Evolutionary conservation across 1,140 invertebrate species (phyloP).

Genomic region (Neodiprion pinetum): DNA sequence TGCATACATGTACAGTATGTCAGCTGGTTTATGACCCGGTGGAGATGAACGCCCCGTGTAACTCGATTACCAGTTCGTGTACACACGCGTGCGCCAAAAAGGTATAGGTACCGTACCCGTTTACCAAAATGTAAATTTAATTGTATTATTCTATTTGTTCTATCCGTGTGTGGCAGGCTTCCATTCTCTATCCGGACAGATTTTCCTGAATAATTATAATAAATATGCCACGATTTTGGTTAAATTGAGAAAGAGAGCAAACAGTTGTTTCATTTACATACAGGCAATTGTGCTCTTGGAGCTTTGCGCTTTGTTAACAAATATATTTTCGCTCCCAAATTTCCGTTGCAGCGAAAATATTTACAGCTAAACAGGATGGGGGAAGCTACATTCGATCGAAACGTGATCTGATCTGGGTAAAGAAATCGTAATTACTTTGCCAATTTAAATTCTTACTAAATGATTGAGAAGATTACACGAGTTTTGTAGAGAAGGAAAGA

Average conservation of each 20-base stretch:
- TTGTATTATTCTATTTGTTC: constrained; percentile 29
- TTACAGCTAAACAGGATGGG: no score
- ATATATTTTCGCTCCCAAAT: constrained; percentile 4
- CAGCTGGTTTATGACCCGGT: constrained; percentile 6
- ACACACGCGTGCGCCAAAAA: not conserved
- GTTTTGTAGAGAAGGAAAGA: no score
- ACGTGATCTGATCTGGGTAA: not conserved
- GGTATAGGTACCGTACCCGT: no score
- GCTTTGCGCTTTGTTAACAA: constrained; percentile 12
- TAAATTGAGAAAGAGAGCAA: constrained; percentile 23
- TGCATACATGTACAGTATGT: not conserved
- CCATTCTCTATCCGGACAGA: constrained; percentile 1
- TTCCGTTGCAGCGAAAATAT: no score
- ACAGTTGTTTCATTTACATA: constrained; percentile 13
- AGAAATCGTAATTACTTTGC: not conserved
- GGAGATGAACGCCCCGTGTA: constrained; percentile 21
- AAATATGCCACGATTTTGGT: constrained; percentile 27
- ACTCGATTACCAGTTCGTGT: not conserved
- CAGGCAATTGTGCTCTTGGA: constrained; percentile 1
- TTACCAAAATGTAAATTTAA: constrained; percentile 29
- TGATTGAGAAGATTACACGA: no score
- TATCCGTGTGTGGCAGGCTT: constrained; percentile 13
- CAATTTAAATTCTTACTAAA: not conserved
- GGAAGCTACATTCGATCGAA: no score
- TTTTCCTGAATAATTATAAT: constrained; percentile 38